phyloP scores from a whole-genome alignment of 2,888 invertebrate genomes.

The Eristalis tenax region DNA sequence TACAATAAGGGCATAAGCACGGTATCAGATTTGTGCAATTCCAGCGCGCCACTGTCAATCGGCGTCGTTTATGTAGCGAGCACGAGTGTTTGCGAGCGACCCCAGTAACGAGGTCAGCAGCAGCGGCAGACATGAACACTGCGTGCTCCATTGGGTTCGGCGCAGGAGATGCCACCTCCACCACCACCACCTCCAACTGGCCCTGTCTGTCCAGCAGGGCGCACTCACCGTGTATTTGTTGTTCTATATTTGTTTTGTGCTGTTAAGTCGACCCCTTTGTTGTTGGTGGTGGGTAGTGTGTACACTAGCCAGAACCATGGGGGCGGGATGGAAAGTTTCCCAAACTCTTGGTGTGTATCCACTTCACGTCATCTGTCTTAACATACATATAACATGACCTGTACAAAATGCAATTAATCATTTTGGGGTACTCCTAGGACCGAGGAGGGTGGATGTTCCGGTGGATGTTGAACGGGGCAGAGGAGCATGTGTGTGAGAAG shows the following conservation, averaged over 20 bases:
- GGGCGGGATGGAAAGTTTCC: slow-evolving; percentile 27
- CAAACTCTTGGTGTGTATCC: slow-evolving; percentile 56
- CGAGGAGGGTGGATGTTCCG: not conserved
- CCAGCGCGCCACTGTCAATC: slow-evolving; percentile 34
- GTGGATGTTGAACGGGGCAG: slow-evolving; percentile 11
- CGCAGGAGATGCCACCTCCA: slow-evolving; percentile 28
- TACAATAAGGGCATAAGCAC: slow-evolving; percentile 32
- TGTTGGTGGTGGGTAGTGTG: slow-evolving; percentile 23
- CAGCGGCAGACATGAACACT: slow-evolving; percentile 26
- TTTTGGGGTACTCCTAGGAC: slow-evolving; percentile 55
- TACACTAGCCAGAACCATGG: slow-evolving; percentile 25
- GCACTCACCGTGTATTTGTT: slow-evolving; percentile 38
- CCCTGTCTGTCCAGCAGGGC: not conserved
- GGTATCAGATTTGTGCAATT: slow-evolving; percentile 57
- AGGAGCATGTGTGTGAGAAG: slow-evolving; percentile 17
- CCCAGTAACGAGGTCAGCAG: slow-evolving; percentile 1
- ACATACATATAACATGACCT: slow-evolving; percentile 71
- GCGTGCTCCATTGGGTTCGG: slow-evolving; percentile 30
- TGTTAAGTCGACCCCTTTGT: slow-evolving; percentile 46
- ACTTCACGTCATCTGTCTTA: slow-evolving; percentile 70
- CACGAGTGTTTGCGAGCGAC: slow-evolving; percentile 17
- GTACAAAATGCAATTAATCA: slow-evolving; percentile 72
- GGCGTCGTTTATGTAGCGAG: slow-evolving; percentile 14
- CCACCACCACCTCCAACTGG: not conserved
- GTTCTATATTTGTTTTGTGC: slow-evolving; percentile 57